A percentile compares a stretch with the other conserved stretches of the same genome.
Conservation (phyloP, 2,888 invertebrate genomes). For the Eristalis intricaria region DNA sequence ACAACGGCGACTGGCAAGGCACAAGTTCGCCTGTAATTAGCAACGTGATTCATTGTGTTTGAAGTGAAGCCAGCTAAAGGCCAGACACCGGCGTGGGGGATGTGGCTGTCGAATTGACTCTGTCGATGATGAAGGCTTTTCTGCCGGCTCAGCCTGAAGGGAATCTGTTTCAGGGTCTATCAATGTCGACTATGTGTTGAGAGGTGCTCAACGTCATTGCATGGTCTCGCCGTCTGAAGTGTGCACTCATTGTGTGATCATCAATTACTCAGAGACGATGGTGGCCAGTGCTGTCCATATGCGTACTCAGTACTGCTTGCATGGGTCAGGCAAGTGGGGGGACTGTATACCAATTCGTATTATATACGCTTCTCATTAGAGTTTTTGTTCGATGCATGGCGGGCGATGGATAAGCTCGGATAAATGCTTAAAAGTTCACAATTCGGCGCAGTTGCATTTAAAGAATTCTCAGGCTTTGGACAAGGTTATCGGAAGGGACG, state of each 20-base stretch:
- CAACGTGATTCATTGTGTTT: slow-evolving; percentile 16
- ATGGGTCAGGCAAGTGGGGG: not conserved
- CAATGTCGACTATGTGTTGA: not conserved
- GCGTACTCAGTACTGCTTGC: not conserved
- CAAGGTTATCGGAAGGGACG: too few relatives aligned
- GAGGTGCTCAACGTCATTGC: not conserved
- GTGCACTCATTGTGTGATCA: not conserved
- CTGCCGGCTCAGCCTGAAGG: not conserved
- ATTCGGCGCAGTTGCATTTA: too few relatives aligned
- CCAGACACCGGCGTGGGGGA: not conserved
- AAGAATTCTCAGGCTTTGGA: too few relatives aligned
- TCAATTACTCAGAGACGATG: not conserved
- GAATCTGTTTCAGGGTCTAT: not conserved
- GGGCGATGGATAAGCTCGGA: too few relatives aligned
- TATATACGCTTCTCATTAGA: too few relatives aligned
- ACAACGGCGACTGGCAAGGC: not conserved
- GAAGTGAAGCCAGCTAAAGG: not conserved
- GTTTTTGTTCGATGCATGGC: too few relatives aligned
- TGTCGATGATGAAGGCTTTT: not conserved
- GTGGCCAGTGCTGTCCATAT: not conserved
- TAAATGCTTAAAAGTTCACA: too few relatives aligned
- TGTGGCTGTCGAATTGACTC: slow-evolving; percentile 1
- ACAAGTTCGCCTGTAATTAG: slow-evolving; percentile 21
- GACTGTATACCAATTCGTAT: not conserved
- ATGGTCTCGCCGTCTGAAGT: not conserved